Conservation (phyloP, 2,797 vertebrate species). For the Mareca penelope region DNA sequence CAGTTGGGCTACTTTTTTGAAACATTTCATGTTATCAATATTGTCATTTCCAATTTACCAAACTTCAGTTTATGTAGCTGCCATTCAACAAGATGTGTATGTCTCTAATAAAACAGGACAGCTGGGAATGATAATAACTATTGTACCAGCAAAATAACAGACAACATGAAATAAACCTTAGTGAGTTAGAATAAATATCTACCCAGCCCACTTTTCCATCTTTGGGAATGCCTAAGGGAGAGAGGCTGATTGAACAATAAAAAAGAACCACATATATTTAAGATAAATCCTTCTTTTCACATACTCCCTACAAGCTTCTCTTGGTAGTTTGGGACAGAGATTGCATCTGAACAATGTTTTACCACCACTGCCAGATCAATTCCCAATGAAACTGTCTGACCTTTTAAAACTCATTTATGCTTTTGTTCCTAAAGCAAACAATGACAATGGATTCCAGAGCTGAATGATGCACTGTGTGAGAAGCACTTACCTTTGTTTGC, state of each 20-base stretch:
- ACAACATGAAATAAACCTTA: not conserved
- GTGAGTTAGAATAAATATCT: not conserved
- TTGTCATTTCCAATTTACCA: not conserved
- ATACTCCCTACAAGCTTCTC: not conserved
- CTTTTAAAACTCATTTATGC: constrained; percentile 32
- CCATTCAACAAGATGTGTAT: not conserved
- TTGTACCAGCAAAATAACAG: not conserved
- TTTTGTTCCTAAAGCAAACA: constrained; percentile 27
- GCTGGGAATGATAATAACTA: not conserved
- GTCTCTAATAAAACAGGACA: constrained; percentile 18
- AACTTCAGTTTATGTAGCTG: not conserved
- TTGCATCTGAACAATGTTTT: constrained; percentile 10
- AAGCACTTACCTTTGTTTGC: constrained; percentile 29
- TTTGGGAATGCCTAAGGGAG: not conserved
- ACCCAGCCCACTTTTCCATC: not conserved
- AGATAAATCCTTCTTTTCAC: constrained; percentile 14
- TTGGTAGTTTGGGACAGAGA: not conserved
- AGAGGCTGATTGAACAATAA: not conserved
- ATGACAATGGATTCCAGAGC: not conserved
- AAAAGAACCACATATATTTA: not conserved
- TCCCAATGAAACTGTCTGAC: constrained; percentile 10
- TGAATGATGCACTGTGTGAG: constrained; percentile 9
- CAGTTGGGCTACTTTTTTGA: not conserved
- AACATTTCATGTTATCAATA: not conserved
- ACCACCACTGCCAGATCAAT: not conserved